Evolutionary conservation across 2,888 invertebrate genomes (phyloP).

Genomic region (Leptarthrus brevirostris): DNA sequence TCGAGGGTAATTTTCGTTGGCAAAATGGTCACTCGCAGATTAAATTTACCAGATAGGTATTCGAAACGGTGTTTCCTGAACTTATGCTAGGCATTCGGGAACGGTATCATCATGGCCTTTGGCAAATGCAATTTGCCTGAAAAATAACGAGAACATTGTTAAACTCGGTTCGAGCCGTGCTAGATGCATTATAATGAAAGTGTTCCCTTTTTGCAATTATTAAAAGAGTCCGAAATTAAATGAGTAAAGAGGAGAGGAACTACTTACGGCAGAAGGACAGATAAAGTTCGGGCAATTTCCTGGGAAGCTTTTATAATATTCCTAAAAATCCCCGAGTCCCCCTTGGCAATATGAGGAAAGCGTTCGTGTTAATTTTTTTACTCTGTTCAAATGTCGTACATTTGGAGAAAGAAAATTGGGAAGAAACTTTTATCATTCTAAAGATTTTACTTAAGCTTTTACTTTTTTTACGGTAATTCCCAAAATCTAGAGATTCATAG

Average conservation of each 20-base stretch:
- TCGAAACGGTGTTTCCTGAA: constrained; percentile 6
- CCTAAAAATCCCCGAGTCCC: too few species aligned
- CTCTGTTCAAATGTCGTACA: too few species aligned
- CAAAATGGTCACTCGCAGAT: constrained; percentile 39
- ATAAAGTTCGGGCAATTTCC: too few species aligned
- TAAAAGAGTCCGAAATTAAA: neutral
- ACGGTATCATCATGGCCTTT: neutral
- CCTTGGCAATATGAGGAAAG: too few species aligned
- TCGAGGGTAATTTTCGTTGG: constrained; percentile 19
- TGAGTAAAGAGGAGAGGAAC: neutral
- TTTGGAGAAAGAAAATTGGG: too few species aligned
- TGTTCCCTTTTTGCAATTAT: neutral
- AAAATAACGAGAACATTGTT: constrained; percentile 25
- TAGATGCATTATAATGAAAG: constrained; percentile 1
- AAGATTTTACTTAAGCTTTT: too few species aligned
- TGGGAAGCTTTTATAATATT: too few species aligned
- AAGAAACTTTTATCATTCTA: too few species aligned
- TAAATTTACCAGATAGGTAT: constrained; percentile 4
- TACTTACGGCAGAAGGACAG: neutral
- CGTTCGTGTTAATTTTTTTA: too few species aligned
- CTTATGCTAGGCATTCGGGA: neutral
- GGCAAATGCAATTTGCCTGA: constrained; percentile 25
- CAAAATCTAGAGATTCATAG: neutral
- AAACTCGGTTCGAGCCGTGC: neutral
- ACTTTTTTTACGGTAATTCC: too few species aligned